phyloP scores from a whole-genome alignment of 92 coral and sea anemone genomes.

The Phenganax stokvisi region DNA sequence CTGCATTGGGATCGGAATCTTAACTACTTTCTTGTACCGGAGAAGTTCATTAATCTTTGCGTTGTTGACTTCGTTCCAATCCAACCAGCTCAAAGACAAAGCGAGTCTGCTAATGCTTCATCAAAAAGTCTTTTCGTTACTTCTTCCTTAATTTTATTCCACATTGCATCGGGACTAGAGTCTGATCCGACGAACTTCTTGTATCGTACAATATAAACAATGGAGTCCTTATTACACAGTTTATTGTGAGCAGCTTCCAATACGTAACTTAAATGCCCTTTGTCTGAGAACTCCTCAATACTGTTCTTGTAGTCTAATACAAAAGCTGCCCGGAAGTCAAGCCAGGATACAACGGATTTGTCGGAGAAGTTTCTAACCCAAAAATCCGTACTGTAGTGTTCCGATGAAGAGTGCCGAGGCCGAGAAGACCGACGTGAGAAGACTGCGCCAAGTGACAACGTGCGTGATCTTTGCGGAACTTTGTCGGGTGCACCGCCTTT shows the following conservation, averaged over 20 bases:
- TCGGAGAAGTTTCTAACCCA: constrained; percentile 40
- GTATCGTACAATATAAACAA: constrained; percentile 21
- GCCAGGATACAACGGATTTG: constrained; percentile 40
- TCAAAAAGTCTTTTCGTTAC: constrained; percentile 15
- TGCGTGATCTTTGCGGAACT: constrained; percentile 7
- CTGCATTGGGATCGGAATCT: too few species aligned
- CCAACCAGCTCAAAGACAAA: constrained; percentile 8
- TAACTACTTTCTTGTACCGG: too few species aligned
- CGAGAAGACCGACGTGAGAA: constrained; percentile 3
- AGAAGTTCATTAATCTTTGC: too few species aligned
- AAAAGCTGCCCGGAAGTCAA: constrained; percentile 46
- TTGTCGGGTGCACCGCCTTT: not conserved
- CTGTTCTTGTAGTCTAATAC: constrained; percentile 33
- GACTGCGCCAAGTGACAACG: constrained; percentile 17
- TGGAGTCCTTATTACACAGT: constrained; percentile 29
- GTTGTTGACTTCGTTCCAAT: not conserved
- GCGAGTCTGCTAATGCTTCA: constrained; percentile 17
- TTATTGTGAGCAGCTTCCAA: constrained; percentile 1
- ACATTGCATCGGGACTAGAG: constrained; percentile 13
- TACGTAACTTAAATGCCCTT: constrained; percentile 18
- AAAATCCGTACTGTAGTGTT: constrained; percentile 33
- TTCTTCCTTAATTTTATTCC: constrained; percentile 27
- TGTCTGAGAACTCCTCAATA: constrained; percentile 13
- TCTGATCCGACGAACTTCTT: constrained; percentile 27
- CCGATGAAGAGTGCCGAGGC: not conserved